Base-by-base conservation (phyloP, 1,140 invertebrate species). In the Calephelis virginiensis region DNA sequence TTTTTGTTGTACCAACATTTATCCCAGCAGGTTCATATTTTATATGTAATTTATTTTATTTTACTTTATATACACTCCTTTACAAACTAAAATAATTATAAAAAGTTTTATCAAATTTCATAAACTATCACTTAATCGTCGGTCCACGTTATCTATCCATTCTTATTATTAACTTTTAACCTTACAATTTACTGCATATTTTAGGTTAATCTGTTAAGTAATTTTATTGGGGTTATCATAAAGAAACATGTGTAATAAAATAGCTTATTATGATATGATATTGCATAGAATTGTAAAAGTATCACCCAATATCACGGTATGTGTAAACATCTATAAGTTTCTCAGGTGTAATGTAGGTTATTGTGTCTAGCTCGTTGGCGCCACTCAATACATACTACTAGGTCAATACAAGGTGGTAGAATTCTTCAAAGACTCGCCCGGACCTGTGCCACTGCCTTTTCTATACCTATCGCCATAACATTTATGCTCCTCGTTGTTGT, bases 91-190 rank as follows among this genome's bases (percentile, higher is more conserved):
- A 43, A 43, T 14, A 50, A 14, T 17, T 8, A 14, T 50, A 2
- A 49, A 12, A 49, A 49, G 48, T 14, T 13, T 8, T 8, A 13
- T 14, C n/a, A 50, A 17, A 17, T 50, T 14, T 7, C 48, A 50
- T 50, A 50, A 50, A 14, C 48, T 14, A 50, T 50, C 48, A 50
- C n/a, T 50, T 17, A 17, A 9, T 1, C 14, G 49, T 17, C 14
- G 13, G 1, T 50, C 8, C 13, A 17, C 17, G 13, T n/a, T 50
- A 9, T 43, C 7, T 43, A 9, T 49, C 12, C 12, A 49, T 49
- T 13, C 13, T 9, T 50, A 50, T 50, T 50, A 50, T 50, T 50
- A 50, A 14, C 49, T 13, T 50, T 50, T 50, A 50, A 50, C 49
- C 14, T 50, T 10, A 50, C 13, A 50, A 50, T 50, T 50, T 14